A percentile compares a stretch with the other conserved stretches of the same genome.
Conservation (phyloP, 2,113 vertebrate genomes). For the Excalfactoria chinensis region DNA sequence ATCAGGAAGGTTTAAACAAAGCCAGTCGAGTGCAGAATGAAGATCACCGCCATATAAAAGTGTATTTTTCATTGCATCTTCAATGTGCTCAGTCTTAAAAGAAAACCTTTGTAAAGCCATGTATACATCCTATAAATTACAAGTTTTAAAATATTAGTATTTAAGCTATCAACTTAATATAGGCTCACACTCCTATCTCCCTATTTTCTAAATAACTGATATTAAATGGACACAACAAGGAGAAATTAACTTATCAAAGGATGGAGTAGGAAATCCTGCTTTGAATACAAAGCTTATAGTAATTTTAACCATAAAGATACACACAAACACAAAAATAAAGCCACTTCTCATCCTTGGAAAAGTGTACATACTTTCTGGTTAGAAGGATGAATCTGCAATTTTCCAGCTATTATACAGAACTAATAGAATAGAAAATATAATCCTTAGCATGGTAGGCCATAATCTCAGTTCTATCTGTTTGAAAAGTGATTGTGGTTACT, state of each 20-base stretch:
- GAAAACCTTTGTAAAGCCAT: constrained; percentile 91
- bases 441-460: too few species aligned
- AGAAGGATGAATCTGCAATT: not conserved
- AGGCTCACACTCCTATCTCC: not conserved
- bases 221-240: not conserved
- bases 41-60: constrained; percentile 94
- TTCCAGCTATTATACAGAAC: not conserved
- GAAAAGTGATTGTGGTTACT: not conserved
- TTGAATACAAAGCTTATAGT: not conserved
- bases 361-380: not conserved
- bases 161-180: not conserved
- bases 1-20: constrained; percentile 95
- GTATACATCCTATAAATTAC: constrained; percentile 88
- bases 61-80: constrained; percentile 97
- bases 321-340: rapidly evolving
- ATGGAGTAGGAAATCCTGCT: not conserved
- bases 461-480: not conserved
- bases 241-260: not conserved
- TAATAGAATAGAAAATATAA: not conserved
- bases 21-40: constrained; percentile 97
- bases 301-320: not conserved
- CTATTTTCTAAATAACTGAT: not conserved
- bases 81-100: constrained; percentile 94
- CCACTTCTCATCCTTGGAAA: not conserved
- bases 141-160: not conserved